Conservation (phyloP, 2,797 vertebrate genomes). For the Eptatretus atami region DNA sequence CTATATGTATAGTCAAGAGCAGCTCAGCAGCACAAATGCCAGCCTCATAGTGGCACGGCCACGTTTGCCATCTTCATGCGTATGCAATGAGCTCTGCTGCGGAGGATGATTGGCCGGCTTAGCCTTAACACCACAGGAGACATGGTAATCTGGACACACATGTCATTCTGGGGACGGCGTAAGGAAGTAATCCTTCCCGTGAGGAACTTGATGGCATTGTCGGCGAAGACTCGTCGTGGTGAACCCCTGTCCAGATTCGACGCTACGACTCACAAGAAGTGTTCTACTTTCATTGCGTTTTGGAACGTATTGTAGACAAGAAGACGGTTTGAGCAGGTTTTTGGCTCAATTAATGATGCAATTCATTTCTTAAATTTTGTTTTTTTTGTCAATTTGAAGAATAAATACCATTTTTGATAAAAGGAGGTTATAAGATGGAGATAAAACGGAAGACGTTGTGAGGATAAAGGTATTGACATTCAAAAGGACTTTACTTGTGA, state of each 20-base stretch:
- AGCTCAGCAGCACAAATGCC: neutral
- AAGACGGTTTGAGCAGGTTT: conserved; percentile 31
- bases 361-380: too few species aligned
- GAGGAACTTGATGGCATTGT: conserved; percentile 30
- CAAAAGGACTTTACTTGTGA: too few species aligned
- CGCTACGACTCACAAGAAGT: conserved; percentile 20
- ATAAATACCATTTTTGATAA: too few species aligned
- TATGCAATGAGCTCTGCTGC: conserved; percentile 39
- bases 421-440: too few species aligned
- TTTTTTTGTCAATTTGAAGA: too few species aligned
- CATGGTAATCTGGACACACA: conserved; percentile 33
- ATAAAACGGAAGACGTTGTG: too few species aligned
- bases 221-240: conserved; percentile 18
- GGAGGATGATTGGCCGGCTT: conserved; percentile 46
- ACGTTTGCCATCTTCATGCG: conserved; percentile 32
- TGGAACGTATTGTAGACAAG: conserved; percentile 34
- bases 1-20: conserved; percentile 16
- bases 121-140: conserved; percentile 26
- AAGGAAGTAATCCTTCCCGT: conserved; percentile 30
- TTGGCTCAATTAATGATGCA: conserved; percentile 11
- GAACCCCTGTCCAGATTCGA: conserved; percentile 25
- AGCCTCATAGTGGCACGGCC: conserved; percentile 19
- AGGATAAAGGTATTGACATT: too few species aligned
- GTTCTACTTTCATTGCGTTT: conserved; percentile 31
- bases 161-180: conserved; percentile 58